A percentile compares a stretch with the other conserved stretches of the same genome.
phyloP scores from a whole-genome alignment of 2,797 vertebrate genomes.

The Neostethus bicornis region DNA sequence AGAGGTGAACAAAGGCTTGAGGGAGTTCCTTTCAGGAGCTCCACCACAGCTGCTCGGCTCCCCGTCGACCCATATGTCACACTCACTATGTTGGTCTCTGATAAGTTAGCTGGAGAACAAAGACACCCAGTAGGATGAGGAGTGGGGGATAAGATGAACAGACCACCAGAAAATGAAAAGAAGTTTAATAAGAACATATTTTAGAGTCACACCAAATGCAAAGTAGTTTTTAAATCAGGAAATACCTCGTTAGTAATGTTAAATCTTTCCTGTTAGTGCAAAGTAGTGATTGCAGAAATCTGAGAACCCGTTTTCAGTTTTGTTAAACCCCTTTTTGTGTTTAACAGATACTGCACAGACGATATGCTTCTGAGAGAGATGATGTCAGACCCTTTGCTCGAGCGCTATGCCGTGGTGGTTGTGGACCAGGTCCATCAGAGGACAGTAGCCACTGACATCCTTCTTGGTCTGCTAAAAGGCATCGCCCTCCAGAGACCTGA shows the following conservation, averaged over 20 bases:
- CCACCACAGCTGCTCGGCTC: slow-evolving; percentile 70
- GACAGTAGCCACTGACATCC: slow-evolving; percentile 83
- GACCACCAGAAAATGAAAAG: slow-evolving; percentile 37
- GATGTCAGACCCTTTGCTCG: slow-evolving; percentile 88
- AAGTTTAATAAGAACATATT: slow-evolving; percentile 58
- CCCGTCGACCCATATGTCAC: slow-evolving; percentile 73
- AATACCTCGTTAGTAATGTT: slow-evolving; percentile 11
- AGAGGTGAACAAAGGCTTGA: slow-evolving; percentile 69
- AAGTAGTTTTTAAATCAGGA: slow-evolving; percentile 55
- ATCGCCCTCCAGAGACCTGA: slow-evolving; percentile 81
- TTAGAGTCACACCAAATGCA: slow-evolving; percentile 57
- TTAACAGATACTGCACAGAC: slow-evolving; percentile 86
- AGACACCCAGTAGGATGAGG: slow-evolving; percentile 39
- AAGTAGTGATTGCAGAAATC: slow-evolving; percentile 6
- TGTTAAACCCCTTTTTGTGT: neutral
- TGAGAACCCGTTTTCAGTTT: slow-evolving; percentile 20
- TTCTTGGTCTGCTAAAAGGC: slow-evolving; percentile 85
- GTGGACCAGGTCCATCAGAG: slow-evolving; percentile 88
- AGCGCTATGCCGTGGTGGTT: slow-evolving; percentile 81
- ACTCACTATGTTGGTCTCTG: slow-evolving; percentile 47
- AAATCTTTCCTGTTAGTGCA: slow-evolving; percentile 9
- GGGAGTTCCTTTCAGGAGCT: slow-evolving; percentile 64
- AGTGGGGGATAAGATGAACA: slow-evolving; percentile 48
- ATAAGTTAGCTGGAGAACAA: slow-evolving; percentile 71
- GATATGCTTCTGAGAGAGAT: slow-evolving; percentile 87